Base-by-base conservation (phyloP, 2,888 invertebrate species). In the Himalopsyche kuldschensis region DNA sequence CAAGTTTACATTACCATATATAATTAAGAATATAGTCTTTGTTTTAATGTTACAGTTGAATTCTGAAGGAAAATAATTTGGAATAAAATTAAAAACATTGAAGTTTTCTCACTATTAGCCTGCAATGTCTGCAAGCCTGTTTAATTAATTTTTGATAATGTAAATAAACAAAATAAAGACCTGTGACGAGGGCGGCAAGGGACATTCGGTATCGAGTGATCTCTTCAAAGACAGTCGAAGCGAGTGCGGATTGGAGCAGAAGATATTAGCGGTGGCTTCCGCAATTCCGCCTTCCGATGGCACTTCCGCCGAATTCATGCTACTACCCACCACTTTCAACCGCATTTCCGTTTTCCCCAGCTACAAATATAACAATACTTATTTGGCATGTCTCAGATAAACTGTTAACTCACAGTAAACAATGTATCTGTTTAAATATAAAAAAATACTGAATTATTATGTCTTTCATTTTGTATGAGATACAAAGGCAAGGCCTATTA, bases 261-360 rank as follows among this genome's bases (percentile, higher is more conserved):
- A 46, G n/a, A 86, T 78, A 15, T 69, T 24, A 32, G 85, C 77
- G 27, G 32, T 24, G 1, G 85, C 84, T 32, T 81, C 79, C 0
- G 83, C 81, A 20, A 24, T 10, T 55, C 55, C 55, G 6, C 55
- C 55, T 20, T 55, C 55, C 20, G 55, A 55, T 20, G 55, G 55
- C 20, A 55, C 55, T 27, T 80, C 30, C 31, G 79, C 63, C 15
- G 47, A 31, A 75, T 41, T 80, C 17, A 24, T 69, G 11, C 75
- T 32, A 15, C 80, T 79, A n/a, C 82, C 32, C 6, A 76, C 78
- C 11, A 86, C 79, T 48, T 84, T 83, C 46, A 86, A 32, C 20
- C 17, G 35, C 79, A 84, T 82, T 17, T 85, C 80, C 3, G 86
- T 86, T 46, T 83, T 77, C 10, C 86, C 86, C 30, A 85, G 20